Conservation (phyloP, 2,113 vertebrate genomes). For the Dasyprocta punctata region DNA sequence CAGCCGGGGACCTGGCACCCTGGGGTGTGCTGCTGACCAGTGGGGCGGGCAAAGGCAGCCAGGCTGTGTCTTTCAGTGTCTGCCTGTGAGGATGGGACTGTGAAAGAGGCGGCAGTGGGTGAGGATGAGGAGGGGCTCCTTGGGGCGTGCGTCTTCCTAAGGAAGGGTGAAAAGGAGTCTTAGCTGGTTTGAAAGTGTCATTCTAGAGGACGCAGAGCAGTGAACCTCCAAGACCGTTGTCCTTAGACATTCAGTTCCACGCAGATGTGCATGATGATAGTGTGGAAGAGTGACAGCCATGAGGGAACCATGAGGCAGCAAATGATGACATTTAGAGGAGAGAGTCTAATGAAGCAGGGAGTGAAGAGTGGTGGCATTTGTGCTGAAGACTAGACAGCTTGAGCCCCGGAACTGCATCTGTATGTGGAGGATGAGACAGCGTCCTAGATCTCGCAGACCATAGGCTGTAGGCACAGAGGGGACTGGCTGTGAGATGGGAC, state of each 20-base stretch:
- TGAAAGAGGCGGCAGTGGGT: neutral
- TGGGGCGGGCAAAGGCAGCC: rapidly evolving
- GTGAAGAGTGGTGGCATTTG: neutral
- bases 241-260: neutral
- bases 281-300: neutral
- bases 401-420: neutral
- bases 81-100: too few relatives aligned
- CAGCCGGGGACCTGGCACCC: too few relatives aligned
- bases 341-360: neutral
- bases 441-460: neutral
- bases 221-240: too few relatives aligned
- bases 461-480: neutral
- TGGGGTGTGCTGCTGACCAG: too few relatives aligned
- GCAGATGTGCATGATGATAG: neutral
- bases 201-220: neutral
- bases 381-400: neutral
- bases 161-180: rapidly evolving
- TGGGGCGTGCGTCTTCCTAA: too few relatives aligned
- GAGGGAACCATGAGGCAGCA: neutral
- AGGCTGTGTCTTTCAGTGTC: neutral
- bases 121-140: neutral
- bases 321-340: neutral
- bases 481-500: neutral
- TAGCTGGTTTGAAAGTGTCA: neutral
- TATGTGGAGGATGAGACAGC: neutral